Base-by-base conservation (phyloP, 53 echinoderm and acorn worm genomes). In the Paracentrotus lividus region DNA sequence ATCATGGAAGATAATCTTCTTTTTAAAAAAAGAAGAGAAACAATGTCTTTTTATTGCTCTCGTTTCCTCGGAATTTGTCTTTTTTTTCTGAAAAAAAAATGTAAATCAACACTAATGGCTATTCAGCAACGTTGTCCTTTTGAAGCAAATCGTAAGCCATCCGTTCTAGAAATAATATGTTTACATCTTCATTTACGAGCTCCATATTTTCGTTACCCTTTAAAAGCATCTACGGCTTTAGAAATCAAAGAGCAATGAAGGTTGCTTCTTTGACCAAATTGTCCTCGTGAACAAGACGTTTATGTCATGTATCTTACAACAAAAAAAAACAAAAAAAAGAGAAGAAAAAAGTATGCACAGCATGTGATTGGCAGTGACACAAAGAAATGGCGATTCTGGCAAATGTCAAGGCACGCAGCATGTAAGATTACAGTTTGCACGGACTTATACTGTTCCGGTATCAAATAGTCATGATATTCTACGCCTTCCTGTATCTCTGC, bases 171-270 rank as follows among this genome's bases (percentile, higher is more conserved):
- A 27, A 27, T 20, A 40, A 40, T 36, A 72, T 72, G 72, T 72
- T 72, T 72, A 72, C 72, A 72, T 36, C 72, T 40, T 7, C 36
- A 36, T 40, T 72, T 38, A 26, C 42, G 26, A 24, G 3, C 23
- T 34, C 81, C 81, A 81, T 81, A n/a, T 14, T 81, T 81, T 81
- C 24, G 26, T 24, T 24, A 81, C 47, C 81, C 81, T 18, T 24
- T 45, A 81, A 81, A 47, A 45, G 45, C 9, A 45, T 81, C 47
- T 45, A 81, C 81, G 47, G 26, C 47, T 81, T 45, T 20, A 27
- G 8, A 81, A 31, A 81, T 47, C 26, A 81, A 47, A 45, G 47
- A 47, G 81, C 20, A 76, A 40, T 5, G 44, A 49, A 45, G 44
- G 47, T n/a, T 81, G n/a, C 26, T 77, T 77, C 43, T 77, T 77